phyloP scores from a whole-genome alignment of 2,113 vertebrate species.

The Bubalus kerabau region DNA sequence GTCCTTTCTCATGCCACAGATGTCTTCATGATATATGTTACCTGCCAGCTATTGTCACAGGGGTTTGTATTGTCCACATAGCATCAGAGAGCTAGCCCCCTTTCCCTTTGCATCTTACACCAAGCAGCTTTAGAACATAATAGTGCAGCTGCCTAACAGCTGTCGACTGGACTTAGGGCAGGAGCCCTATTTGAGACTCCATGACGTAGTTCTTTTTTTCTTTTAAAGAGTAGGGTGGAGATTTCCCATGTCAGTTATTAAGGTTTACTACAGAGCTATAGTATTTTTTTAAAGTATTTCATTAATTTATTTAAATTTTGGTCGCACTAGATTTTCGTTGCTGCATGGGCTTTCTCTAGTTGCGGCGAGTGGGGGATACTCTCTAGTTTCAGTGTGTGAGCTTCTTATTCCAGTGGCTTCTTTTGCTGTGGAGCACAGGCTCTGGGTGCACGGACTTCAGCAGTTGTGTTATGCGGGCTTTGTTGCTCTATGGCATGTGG shows the following conservation, averaged over 20 bases:
- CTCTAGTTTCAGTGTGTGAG: not conserved
- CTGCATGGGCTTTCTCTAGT: not conserved
- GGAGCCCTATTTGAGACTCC: not conserved
- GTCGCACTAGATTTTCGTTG: not conserved
- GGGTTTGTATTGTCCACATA: not conserved
- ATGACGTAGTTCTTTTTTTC: not conserved
- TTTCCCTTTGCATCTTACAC: not conserved
- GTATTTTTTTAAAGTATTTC: not conserved
- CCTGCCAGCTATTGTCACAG: not conserved
- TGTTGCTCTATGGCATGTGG: not conserved
- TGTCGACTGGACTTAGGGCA: not conserved
- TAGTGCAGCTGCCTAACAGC: slow-evolving; percentile 51
- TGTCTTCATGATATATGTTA: not conserved
- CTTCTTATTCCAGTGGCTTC: not conserved
- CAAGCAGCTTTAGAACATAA: not conserved
- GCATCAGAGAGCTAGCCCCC: not conserved
- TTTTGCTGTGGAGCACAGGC: not conserved
- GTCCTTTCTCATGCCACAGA: not conserved
- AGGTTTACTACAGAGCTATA: not conserved
- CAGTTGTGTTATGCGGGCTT: not conserved
- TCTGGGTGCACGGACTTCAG: not conserved
- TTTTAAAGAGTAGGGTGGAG: not conserved
- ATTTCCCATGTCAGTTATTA: not conserved
- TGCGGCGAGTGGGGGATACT: not conserved
- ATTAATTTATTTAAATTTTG: not conserved